A percentile compares a stretch with the other conserved stretches of the same genome.
Evolutionary conservation across 2,113 vertebrate species (phyloP).

Genomic region (Pelecanoides urinatrix): DNA sequence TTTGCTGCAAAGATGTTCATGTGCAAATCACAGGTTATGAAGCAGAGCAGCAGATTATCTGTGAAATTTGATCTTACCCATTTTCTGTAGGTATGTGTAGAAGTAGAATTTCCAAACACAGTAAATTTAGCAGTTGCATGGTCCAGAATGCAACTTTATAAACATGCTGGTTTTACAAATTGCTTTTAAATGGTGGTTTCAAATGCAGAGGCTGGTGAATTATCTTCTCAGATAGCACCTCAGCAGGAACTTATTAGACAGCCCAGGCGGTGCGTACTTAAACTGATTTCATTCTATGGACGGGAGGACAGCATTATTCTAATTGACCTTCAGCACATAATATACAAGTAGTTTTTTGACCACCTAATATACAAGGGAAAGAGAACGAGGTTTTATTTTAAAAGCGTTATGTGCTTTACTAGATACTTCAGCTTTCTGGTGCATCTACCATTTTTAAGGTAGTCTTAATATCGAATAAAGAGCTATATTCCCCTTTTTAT

Average conservation of each 20-base stretch:
- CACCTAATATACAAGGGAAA: neutral
- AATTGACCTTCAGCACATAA: conserved; percentile 1
- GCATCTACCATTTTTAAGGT: neutral
- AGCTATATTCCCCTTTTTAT: neutral
- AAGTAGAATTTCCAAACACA: neutral
- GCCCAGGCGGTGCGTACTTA: neutral
- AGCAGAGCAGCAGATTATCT: neutral
- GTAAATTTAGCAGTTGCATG: neutral
- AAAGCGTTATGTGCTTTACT: neutral
- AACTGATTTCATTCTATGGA: neutral
- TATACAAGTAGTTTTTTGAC: neutral
- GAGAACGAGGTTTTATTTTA: neutral
- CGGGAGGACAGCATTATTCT: neutral
- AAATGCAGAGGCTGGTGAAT: neutral
- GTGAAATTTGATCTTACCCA: neutral
- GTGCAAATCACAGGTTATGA: neutral
- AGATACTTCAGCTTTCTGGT: neutral
- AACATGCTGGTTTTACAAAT: conserved; percentile 31
- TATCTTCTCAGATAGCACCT: neutral
- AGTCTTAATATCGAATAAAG: neutral
- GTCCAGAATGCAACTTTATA: neutral
- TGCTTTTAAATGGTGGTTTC: conserved; percentile 12
- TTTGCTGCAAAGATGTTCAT: neutral
- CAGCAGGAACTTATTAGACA: neutral
- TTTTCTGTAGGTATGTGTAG: neutral